Base-by-base conservation (phyloP, 2,113 vertebrate genomes). In the Oryzias melastigma region DNA sequence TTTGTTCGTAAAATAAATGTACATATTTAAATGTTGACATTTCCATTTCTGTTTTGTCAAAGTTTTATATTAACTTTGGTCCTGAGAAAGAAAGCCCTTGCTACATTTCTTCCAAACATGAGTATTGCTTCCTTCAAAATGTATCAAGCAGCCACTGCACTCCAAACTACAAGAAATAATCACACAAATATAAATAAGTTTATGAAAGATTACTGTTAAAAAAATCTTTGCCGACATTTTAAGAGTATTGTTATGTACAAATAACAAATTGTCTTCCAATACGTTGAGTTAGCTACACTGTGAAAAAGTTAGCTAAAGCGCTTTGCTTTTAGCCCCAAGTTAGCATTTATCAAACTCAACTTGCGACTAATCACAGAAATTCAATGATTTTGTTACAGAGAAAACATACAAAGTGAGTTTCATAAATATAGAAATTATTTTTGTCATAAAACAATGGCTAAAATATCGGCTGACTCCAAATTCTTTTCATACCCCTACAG, bases 211-310 rank as follows among this genome's bases (percentile, higher is more conserved):
- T 52, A 82, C 84, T 78, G 78, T 84, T 72, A 60, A 53, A 71
- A 20, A 35, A 1, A 35, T 62, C 22, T 53, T 59, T 49, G 4
- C 13, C 18, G 20, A 7, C 52, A 66, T 60, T 66, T 25, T 73
- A 42, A 66, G n/a, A 24, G 42, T 52, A 20, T 75, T 48, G 17
- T 18, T 69, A 56, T 1, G 4, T 17, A 44, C 14, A 43, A 16
- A 40, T 10, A 61, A 22, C 67, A 68, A 69, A 27, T 48, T n/a
- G 82, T 87, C 80, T 82, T 87, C 80, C 75, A 79, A 13, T 27
- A 75, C 22, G 22, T 22, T 22, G 41, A n/a, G 15, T 4, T 10
- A 66, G 35, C 46, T 17, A 47, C 7, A 15, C 68, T 66, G 63
- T 45, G 16, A 19, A 61, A 67, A 73, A 25, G 70, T 67, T 62